Conservation (phyloP, 2,113 vertebrate genomes). For the cattle (Bos taurus) region DNA sequence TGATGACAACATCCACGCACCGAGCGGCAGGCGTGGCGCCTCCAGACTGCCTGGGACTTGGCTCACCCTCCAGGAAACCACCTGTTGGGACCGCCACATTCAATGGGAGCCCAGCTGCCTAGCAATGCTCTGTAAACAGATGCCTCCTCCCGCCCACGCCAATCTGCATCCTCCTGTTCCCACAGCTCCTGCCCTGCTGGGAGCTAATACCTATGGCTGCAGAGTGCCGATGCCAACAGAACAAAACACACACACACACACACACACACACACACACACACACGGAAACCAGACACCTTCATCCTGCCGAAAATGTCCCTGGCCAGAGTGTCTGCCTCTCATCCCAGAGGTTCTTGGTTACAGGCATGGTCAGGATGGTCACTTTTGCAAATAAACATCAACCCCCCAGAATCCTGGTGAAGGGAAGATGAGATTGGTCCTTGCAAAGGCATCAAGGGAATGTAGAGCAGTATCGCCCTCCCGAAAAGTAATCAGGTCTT, state of each 20-base stretch:
- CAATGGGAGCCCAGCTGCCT: not conserved
- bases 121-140: not conserved
- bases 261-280: not conserved
- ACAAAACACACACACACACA: not conserved
- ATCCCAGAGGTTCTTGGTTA: not conserved
- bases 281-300: not conserved
- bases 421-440: rapidly evolving
- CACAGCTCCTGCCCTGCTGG: not conserved
- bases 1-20: not conserved
- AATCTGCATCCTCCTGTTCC: not conserved
- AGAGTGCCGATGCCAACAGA: not conserved
- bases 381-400: not conserved
- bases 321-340: not conserved
- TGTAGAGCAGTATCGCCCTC: rapidly evolving
- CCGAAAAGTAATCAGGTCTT: not conserved
- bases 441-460: rapidly evolving
- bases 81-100: not conserved
- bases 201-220: not conserved
- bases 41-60: not conserved
- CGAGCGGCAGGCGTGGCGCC: not conserved
- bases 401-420: rapidly evolving
- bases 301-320: not conserved
- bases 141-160: not conserved
- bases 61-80: not conserved
- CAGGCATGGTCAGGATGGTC: not conserved